phyloP scores from a whole-genome alignment of 2,888 invertebrate genomes.

The Drosophila limbata region DNA sequence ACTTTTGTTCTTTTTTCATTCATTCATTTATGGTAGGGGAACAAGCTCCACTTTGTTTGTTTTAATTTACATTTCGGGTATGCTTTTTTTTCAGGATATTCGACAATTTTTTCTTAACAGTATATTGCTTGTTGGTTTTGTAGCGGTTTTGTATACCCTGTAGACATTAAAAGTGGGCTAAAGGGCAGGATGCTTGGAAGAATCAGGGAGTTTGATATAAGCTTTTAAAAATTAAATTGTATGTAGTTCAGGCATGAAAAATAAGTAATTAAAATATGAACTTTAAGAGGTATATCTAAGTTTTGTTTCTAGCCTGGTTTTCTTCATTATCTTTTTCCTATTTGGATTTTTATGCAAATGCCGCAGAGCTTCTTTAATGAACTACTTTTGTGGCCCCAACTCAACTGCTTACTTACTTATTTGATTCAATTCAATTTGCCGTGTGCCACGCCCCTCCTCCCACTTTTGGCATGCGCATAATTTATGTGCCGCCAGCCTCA shows the following conservation, averaged over 20 bases:
- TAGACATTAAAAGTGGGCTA: neutral
- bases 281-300: neutral
- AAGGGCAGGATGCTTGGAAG: neutral
- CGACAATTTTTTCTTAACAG: conserved; percentile 32
- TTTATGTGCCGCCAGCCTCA: conserved; percentile 67
- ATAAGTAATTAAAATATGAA: neutral
- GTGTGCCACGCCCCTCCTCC: conserved; percentile 44
- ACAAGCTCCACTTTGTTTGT: conserved; percentile 59
- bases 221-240: neutral
- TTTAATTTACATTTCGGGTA: conserved; percentile 71
- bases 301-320: neutral
- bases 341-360: conserved; percentile 63
- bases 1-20: conserved; percentile 9
- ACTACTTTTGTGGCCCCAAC: conserved; percentile 61
- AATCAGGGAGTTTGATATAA: neutral
- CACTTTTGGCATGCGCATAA: conserved; percentile 33
- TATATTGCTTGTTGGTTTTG: conserved; percentile 38
- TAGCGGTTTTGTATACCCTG: conserved; percentile 25
- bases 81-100: conserved; percentile 41
- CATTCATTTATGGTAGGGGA: conserved; percentile 8
- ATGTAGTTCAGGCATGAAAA: neutral
- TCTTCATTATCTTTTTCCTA: neutral
- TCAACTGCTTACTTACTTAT: conserved; percentile 37
- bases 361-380: conserved; percentile 66
- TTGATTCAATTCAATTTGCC: conserved; percentile 74